Conservation (phyloP, 2,113 vertebrate species). For the Myotis yumanensis region DNA sequence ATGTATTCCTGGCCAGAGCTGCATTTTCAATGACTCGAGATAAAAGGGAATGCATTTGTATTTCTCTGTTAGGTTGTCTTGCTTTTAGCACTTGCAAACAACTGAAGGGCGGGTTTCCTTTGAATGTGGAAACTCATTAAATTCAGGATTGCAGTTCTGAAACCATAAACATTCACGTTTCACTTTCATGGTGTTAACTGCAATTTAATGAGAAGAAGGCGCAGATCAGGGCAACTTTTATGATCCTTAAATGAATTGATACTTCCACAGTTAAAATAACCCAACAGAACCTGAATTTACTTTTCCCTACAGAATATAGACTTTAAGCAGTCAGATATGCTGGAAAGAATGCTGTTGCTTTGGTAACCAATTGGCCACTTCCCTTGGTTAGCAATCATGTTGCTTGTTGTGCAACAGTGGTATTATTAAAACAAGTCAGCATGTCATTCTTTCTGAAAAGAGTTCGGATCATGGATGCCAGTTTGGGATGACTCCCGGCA, state of each 20-base stretch:
- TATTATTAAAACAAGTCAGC: slow-evolving; percentile 83
- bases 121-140: slow-evolving; percentile 88
- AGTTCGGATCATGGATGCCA: slow-evolving; percentile 76
- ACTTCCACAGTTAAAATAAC: slow-evolving; percentile 88
- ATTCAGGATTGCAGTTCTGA: slow-evolving; percentile 85
- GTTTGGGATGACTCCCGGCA: slow-evolving; percentile 78
- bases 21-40: slow-evolving; percentile 72
- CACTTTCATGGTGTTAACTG: slow-evolving; percentile 89
- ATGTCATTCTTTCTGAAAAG: slow-evolving; percentile 77
- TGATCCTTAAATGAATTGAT: slow-evolving; percentile 89
- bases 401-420: slow-evolving; percentile 77
- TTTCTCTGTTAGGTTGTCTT: slow-evolving; percentile 79
- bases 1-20: slow-evolving; percentile 84
- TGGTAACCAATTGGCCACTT: slow-evolving; percentile 81
- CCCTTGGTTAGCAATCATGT: slow-evolving; percentile 72
- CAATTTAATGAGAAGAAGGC: slow-evolving; percentile 89
- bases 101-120: slow-evolving; percentile 85
- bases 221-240: slow-evolving; percentile 88
- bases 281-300: slow-evolving; percentile 85
- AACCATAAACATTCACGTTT: slow-evolving; percentile 88
- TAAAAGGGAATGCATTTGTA: slow-evolving; percentile 79
- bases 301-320: slow-evolving; percentile 86
- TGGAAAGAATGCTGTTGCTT: slow-evolving; percentile 82
- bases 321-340: slow-evolving; percentile 83
- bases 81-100: slow-evolving; percentile 83